phyloP scores from a whole-genome alignment of 2,113 vertebrate genomes.

The Microcebus jonahi region DNA sequence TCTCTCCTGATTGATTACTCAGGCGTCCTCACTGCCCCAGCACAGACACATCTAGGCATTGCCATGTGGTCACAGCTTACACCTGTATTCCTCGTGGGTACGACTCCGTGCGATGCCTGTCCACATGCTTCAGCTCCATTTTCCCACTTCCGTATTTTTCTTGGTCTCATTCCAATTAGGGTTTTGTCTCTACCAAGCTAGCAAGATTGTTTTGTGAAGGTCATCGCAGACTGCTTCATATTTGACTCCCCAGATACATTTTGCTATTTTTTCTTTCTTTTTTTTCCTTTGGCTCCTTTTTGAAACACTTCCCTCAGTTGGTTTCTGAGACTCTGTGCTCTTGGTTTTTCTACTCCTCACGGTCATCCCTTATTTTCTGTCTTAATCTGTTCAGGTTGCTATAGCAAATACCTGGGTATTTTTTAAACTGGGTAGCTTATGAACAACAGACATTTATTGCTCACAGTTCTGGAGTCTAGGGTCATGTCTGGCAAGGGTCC shows the following conservation, averaged over 20 bases:
- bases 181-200: neutral
- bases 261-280: neutral
- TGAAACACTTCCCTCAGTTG: neutral
- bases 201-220: neutral
- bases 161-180: neutral
- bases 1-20: neutral
- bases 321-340: neutral
- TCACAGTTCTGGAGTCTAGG: neutral
- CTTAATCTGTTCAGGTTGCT: too few species aligned
- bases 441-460: neutral
- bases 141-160: neutral
- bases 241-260: neutral
- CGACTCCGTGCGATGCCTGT: neutral
- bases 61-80: neutral
- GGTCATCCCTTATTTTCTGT: neutral
- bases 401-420: neutral
- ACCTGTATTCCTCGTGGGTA: neutral
- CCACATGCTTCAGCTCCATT: neutral
- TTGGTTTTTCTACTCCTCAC: neutral
- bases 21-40: neutral
- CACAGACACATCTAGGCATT: neutral
- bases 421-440: neutral
- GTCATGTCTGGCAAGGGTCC: neutral
- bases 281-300: neutral
- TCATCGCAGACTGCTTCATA: neutral